Evolutionary conservation across 2,113 vertebrate species (phyloP).

Genomic region (Myanophis thanlyinensis): DNA sequence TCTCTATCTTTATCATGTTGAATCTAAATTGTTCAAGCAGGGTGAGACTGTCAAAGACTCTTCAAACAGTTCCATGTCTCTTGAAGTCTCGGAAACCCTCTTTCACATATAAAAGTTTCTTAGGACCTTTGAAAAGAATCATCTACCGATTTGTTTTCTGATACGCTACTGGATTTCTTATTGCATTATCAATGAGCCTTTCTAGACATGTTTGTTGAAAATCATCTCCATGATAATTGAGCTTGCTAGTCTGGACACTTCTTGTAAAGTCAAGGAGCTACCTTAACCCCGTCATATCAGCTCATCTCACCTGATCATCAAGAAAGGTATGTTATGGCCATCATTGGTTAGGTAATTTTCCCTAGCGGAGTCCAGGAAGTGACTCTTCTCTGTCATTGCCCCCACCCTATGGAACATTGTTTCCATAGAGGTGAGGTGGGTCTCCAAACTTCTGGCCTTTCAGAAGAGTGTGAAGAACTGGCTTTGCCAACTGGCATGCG

Average conservation of each 20-base stretch:
- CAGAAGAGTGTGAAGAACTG: too few species aligned
- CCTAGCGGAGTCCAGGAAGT: too few species aligned
- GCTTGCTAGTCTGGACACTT: not conserved
- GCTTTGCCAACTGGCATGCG: too few species aligned
- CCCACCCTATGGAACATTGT: too few species aligned
- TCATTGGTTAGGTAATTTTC: too few species aligned
- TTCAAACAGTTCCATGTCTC: not conserved
- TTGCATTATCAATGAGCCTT: not conserved
- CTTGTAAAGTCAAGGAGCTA: not conserved
- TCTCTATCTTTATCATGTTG: not conserved
- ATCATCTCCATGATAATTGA: not conserved
- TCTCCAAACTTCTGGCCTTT: too few species aligned
- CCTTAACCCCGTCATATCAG: too few species aligned
- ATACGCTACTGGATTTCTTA: not conserved
- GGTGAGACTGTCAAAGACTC: not conserved
- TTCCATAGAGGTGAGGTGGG: too few species aligned
- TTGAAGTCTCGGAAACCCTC: not conserved
- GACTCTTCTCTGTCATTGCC: too few species aligned
- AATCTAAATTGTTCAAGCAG: not conserved
- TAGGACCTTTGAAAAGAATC: not conserved
- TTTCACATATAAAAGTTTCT: not conserved
- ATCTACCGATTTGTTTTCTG: not conserved
- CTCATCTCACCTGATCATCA: too few species aligned
- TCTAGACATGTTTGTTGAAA: not conserved
- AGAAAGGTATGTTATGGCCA: too few species aligned